A percentile compares a stretch with the other conserved stretches of the same genome.
phyloP scores from a whole-genome alignment of 2,888 invertebrate species.

The Eudemis profundana region DNA sequence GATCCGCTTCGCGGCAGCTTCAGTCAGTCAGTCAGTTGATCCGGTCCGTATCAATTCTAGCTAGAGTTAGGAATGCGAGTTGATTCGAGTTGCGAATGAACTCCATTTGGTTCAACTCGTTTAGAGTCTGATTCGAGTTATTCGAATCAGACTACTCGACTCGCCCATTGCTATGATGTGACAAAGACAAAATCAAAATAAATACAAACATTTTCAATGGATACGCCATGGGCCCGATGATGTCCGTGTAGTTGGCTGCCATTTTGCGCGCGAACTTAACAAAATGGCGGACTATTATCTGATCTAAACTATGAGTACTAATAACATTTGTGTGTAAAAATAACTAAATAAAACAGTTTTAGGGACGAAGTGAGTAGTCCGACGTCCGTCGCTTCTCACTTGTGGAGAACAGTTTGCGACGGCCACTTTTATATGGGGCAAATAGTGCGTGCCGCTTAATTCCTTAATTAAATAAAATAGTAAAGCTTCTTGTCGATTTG shows the following conservation, averaged over 20 bases:
- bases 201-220: constrained; percentile 78
- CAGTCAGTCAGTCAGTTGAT: too few species aligned
- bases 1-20: too few species aligned
- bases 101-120: too few species aligned
- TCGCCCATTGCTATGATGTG: too few species aligned
- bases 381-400: constrained; percentile 84
- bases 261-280: constrained; percentile 66
- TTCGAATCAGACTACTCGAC: too few species aligned
- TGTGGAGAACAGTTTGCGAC: constrained; percentile 57
- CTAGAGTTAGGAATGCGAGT: too few species aligned
- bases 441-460: constrained; percentile 81
- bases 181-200: not conserved
- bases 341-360: constrained; percentile 51
- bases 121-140: too few species aligned
- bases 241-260: constrained; percentile 73
- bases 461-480: constrained; percentile 84
- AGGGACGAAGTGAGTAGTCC: constrained; percentile 85
- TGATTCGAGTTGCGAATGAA: too few species aligned
- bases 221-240: constrained; percentile 75
- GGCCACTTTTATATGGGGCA: constrained; percentile 74
- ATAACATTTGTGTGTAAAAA: constrained; percentile 59
- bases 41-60: too few species aligned
- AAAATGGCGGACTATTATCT: constrained; percentile 62
- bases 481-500: constrained; percentile 80
- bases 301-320: constrained; percentile 45